Conservation (phyloP, 2,888 invertebrate genomes). For the Aleiodes testaceus region DNA sequence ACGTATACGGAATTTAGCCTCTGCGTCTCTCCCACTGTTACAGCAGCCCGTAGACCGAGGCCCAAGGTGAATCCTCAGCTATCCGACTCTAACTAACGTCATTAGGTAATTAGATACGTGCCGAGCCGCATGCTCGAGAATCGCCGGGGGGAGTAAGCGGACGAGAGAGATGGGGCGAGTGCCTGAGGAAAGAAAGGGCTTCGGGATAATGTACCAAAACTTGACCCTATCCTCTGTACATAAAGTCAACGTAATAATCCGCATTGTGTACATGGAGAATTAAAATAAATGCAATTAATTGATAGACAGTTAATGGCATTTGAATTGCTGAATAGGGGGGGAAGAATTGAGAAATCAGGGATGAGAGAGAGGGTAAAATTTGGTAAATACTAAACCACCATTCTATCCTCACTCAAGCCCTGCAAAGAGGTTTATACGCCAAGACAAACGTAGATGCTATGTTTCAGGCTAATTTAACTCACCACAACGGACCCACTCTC, state of each 20-base stretch:
- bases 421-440: slow-evolving; percentile 42
- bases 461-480: slow-evolving; percentile 45
- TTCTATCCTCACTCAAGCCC: neutral
- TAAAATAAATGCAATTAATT: neutral
- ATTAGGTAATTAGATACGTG: slow-evolving; percentile 63
- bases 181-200: slow-evolving; percentile 28
- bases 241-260: neutral
- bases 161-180: slow-evolving; percentile 30
- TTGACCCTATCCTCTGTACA: slow-evolving; percentile 16
- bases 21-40: slow-evolving; percentile 31
- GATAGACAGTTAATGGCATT: neutral
- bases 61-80: slow-evolving; percentile 56
- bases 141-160: slow-evolving; percentile 45
- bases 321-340: neutral
- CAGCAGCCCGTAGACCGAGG: slow-evolving; percentile 37
- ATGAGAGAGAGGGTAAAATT: neutral
- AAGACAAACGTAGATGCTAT: slow-evolving; percentile 45
- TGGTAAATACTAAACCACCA: neutral
- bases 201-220: slow-evolving; percentile 32
- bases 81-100: slow-evolving; percentile 60
- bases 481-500: slow-evolving; percentile 42
- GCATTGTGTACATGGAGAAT: neutral
- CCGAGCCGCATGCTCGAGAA: slow-evolving; percentile 52
- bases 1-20: slow-evolving; percentile 12
- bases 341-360: neutral